These are phyloP conservation scores for Galagoides demidoff DNA, from an alignment of 2,797 vertebrate species.

Conservation along the genomic window DNA sequence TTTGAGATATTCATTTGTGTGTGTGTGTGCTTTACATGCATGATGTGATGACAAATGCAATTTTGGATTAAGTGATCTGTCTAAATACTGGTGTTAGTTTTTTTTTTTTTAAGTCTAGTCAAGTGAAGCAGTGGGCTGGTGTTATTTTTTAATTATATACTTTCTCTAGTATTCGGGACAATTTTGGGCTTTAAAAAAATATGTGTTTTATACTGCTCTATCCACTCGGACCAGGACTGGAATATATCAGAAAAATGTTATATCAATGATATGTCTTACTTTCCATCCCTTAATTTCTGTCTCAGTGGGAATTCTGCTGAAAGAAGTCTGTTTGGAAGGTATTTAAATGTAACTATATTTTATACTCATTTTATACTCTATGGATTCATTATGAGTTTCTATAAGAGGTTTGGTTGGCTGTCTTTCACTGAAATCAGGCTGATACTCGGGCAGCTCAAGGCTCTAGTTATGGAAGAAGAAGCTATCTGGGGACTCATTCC, in stretches of 20 bases:
- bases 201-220: background rate
- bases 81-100: slow-evolving; percentile 48
- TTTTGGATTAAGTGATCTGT: slow-evolving; percentile 57
- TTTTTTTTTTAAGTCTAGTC: too few relatives aligned
- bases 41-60: background rate
- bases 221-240: background rate
- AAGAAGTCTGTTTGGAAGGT: slow-evolving; percentile 27
- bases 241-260: slow-evolving; percentile 1
- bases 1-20: slow-evolving; percentile 59
- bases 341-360: slow-evolving; percentile 54
- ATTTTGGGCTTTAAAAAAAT: background rate
- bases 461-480: slow-evolving; percentile 50
- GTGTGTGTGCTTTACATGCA: background rate
- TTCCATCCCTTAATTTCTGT: slow-evolving; percentile 66
- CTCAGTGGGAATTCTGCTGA: slow-evolving; percentile 37
- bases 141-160: slow-evolving; percentile 43
- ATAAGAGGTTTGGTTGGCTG: slow-evolving; percentile 44
- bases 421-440: background rate
- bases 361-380: slow-evolving; percentile 63
- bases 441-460: slow-evolving; percentile 34
- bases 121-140: too few relatives aligned
- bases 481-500: background rate
- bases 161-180: slow-evolving; percentile 25
- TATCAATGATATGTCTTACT: slow-evolving; percentile 5
- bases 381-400: slow-evolving; percentile 33